Evolutionary conservation across 2,113 vertebrate genomes (phyloP), one percentile per base, ranked within the genome.

Genomic region (Micronisus gabar): DNA sequence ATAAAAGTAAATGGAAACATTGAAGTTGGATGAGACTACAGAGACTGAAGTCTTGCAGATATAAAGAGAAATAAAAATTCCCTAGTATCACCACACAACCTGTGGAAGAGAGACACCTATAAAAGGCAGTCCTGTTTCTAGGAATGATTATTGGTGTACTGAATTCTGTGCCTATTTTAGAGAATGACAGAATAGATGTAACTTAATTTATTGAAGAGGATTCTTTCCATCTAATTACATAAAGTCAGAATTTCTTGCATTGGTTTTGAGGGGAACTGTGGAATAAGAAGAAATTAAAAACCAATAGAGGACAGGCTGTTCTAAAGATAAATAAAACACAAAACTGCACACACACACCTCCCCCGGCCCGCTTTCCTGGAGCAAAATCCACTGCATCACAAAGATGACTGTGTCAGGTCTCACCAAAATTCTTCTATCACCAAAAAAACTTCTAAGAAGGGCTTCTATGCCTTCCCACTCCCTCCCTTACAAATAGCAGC

Each of bases 91-190:
- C 78, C 65, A 84, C 56, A 78, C 0, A 0, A 86, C 74, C 55
- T 63, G 43, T 47, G 52, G 83, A 88, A 81, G 19, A 94, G 45
- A 66, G 45, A 71, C 22, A 81, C 61, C 47, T 52, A 84, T 32
- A 84, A 84, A 93, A 93, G 83, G 65, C 61, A 93, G 73, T 47
- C 22, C 83, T 93, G 55, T 86, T 89, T 91, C 83, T 79, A 89
- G 73, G 84, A 89, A 89, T 14, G 34, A 71, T 27, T 47, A 90
- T 22, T 0, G 1, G 43, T 80, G n/a, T 47, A 81, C 65, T 71
- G 73, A 85, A 87, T 89, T 59, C 73, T 47, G 30, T 43, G 58
- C 47, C 81, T 91, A 63, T 88, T 95, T 89, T 75, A 36, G 45
- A 65, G 76, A 75, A 74, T 27, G 67, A 66, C 58, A 94, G 48